phyloP scores from a whole-genome alignment of 2,797 vertebrate genomes.

The Pantherophis alleghaniensis region DNA sequence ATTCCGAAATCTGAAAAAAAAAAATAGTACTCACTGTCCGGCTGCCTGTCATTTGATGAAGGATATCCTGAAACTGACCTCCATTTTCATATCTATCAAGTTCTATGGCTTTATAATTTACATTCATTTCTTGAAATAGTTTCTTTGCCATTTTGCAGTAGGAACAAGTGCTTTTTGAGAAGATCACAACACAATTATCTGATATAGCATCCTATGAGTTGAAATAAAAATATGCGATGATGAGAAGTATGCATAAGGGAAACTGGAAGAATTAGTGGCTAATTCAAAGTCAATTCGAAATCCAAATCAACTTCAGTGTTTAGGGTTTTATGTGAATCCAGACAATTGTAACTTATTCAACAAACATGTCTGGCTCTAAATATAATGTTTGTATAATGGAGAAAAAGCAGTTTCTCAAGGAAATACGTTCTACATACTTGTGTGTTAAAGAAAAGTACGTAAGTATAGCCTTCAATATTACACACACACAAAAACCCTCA shows the following conservation, averaged over 20 bases:
- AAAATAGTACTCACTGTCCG: constrained; percentile 81
- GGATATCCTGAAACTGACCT: constrained; percentile 82
- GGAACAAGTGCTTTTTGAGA: constrained; percentile 92
- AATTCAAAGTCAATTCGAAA: neutral
- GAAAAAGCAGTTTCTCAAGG: neutral
- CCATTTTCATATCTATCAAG: constrained; percentile 86
- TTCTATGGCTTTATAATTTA: constrained; percentile 86
- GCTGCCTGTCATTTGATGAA: constrained; percentile 85
- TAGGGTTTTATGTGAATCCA: neutral
- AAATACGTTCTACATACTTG: neutral
- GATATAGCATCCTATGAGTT: constrained; percentile 83
- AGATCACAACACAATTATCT: constrained; percentile 93
- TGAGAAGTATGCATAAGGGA: fast-evolving
- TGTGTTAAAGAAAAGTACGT: neutral
- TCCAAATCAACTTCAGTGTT: neutral
- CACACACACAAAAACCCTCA: neutral
- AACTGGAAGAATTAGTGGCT: neutral
- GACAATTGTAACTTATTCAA: neutral
- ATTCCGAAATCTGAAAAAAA: neutral
- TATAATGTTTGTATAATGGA: neutral
- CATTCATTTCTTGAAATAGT: constrained; percentile 86
- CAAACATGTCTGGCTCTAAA: neutral
- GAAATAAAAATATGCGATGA: constrained; percentile 22
- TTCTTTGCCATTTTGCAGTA: constrained; percentile 94
- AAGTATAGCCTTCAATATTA: neutral